Evolutionary conservation across 2,113 vertebrate species (phyloP).

Genomic region (Aleadryas rufinucha): DNA sequence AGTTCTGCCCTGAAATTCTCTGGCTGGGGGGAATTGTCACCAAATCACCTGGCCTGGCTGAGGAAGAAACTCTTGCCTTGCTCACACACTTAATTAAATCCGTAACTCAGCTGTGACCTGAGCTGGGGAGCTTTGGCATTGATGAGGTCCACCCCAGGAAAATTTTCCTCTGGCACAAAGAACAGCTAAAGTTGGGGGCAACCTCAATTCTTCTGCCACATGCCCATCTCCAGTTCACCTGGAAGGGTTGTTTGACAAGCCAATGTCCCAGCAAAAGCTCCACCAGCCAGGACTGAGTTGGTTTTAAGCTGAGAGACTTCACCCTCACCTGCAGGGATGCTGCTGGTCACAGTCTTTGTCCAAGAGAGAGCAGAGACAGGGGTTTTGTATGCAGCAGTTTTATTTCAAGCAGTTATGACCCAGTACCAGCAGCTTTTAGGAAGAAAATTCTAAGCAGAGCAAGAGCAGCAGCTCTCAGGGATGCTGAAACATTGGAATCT

Average conservation of each 20-base stretch:
- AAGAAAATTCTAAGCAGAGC: background rate
- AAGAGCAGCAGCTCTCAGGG: background rate
- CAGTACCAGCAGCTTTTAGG: too few relatives aligned
- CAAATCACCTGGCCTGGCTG: background rate
- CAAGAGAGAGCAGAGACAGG: too few relatives aligned
- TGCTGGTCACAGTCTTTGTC: background rate
- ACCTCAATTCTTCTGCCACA: too few relatives aligned
- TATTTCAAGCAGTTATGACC: too few relatives aligned
- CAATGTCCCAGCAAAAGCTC: background rate
- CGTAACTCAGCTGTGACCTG: background rate
- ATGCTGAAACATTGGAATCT: background rate
- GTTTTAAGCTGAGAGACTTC: background rate
- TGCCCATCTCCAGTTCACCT: background rate
- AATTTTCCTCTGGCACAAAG: background rate
- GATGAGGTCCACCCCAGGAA: rapidly evolving
- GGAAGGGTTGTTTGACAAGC: background rate
- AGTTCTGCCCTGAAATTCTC: too few relatives aligned
- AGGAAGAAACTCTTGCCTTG: background rate
- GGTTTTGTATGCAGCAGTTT: too few relatives aligned
- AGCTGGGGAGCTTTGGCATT: background rate
- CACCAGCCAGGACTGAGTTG: background rate
- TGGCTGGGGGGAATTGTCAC: background rate
- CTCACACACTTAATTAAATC: background rate
- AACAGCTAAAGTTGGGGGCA: background rate
- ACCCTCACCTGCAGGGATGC: background rate